Evolutionary conservation across 2,113 vertebrate species (phyloP), one percentile per base, ranked within the genome.

Genomic region (Climacteris rufus): DNA sequence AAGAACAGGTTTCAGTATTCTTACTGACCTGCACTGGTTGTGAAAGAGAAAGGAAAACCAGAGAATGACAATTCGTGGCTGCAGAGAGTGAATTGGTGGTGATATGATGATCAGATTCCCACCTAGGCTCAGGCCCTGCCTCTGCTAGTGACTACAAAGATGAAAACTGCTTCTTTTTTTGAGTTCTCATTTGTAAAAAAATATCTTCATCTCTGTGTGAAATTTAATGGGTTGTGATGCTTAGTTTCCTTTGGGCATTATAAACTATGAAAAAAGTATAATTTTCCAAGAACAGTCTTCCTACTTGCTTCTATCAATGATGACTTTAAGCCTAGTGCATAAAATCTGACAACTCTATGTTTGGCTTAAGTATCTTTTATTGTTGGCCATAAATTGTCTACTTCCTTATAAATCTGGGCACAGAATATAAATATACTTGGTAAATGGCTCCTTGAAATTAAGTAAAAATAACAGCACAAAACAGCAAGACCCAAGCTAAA

Each of bases 381-480:
- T 83, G 47, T 91, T 75, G 54, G 23, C 37, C 37, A 56, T 94
- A 96, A 90, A 92, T 78, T 71, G 37, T 52, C 88, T 83, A 81
- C 28, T 37, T 88, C 28, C 30, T 85, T 72, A 63, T 90, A 90
- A 93, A 92, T 81, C 52, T 74, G 40, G 60, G 60, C 69, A 54
- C 6, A 59, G 56, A 83, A 68, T 68, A 78, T 52, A 96, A 68
- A 88, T 60, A 78, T 9, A 64, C 10, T 42, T 8, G 1, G 16
- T 39, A 88, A 90, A 87, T 18, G 10, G 15, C 40, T 80, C 25
- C 47, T 60, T 80, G 49, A 86, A 86, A 88, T 90, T 77, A 92
- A 71, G 14, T 44, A 15, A 92, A 91, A 95, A 69, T 65, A 53
- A 66, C 17, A 74, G 31, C 27, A 35, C 16, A 47, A 16, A 76